Evolutionary conservation across 2,797 vertebrate species (phyloP).

Genomic region (Phoxinus dragarum): DNA sequence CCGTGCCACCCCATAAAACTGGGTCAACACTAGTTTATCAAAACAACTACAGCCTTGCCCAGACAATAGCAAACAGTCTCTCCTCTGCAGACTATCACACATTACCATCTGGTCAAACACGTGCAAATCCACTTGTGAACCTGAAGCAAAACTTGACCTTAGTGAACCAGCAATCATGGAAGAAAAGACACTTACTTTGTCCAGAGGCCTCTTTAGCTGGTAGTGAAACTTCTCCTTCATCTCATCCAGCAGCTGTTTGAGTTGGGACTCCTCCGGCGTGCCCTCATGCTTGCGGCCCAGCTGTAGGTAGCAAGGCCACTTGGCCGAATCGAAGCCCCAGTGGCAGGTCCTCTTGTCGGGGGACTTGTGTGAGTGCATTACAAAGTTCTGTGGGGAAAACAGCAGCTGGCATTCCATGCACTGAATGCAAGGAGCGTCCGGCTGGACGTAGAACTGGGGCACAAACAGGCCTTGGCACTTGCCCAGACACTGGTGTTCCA

Average conservation of each 20-base stretch:
- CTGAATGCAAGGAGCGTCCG: conserved; percentile 92
- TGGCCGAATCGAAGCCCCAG: conserved; percentile 98
- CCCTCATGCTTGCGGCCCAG: conserved; percentile 92
- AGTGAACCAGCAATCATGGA: conserved; percentile 25
- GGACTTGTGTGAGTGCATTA: conserved; percentile 97
- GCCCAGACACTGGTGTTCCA: conserved; percentile 96
- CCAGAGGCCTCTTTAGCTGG: conserved; percentile 83
- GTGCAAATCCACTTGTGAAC: conserved; percentile 22
- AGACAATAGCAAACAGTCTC: conserved; percentile 24
- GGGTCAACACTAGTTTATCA: conserved; percentile 75
- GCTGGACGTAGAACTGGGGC: conserved; percentile 92
- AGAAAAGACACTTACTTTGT: conserved; percentile 86
- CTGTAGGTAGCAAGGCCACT: conserved; percentile 98
- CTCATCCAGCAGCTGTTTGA: conserved; percentile 89
- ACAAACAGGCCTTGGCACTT: conserved; percentile 97
- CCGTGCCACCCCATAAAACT: conserved; percentile 50
- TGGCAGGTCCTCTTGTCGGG: conserved; percentile 99
- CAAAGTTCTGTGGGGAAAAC: conserved; percentile 96
- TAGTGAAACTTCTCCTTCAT: conserved; percentile 96
- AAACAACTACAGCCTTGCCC: conserved; percentile 63
- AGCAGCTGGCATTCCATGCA: conserved; percentile 95
- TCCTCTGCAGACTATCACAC: conserved; percentile 40
- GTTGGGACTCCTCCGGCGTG: conserved; percentile 83
- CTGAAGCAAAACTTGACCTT: conserved; percentile 43
- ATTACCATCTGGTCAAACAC: conserved; percentile 36